These are phyloP conservation scores for Tragelaphus oryx DNA, from an alignment of 2,797 vertebrate genomes.

Conservation along the genomic window DNA sequence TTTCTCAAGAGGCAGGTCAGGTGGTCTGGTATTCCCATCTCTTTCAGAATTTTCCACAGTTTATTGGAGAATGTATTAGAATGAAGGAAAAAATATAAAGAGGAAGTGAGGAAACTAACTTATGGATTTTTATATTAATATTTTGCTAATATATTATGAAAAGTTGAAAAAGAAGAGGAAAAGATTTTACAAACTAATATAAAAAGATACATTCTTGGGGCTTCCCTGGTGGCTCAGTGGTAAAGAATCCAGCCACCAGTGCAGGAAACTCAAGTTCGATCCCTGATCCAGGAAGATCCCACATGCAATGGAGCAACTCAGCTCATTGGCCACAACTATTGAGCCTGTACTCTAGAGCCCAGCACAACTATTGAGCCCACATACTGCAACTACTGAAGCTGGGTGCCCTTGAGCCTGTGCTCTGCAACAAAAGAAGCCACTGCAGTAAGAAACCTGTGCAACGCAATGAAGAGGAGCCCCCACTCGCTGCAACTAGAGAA, in stretches of 20 bases:
- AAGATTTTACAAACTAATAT: background rate
- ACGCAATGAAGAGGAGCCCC: background rate
- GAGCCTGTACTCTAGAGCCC: background rate
- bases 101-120: background rate
- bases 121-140: background rate
- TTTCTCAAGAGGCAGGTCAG: no score
- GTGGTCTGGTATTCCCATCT: no score
- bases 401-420: background rate
- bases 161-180: background rate
- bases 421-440: background rate
- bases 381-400: background rate
- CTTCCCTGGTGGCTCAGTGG: background rate
- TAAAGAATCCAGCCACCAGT: background rate
- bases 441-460: background rate
- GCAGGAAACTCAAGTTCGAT: background rate
- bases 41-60: no score
- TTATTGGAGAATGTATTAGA: background rate
- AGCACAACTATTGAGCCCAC: accelerated
- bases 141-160: background rate
- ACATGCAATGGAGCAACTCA: background rate
- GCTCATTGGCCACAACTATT: background rate
- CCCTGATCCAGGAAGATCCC: background rate
- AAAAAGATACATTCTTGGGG: background rate
- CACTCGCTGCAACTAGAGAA: background rate
- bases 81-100: background rate